Evolutionary conservation across 2,113 vertebrate species (phyloP).

Genomic region (Pygoscelis adeliae): DNA sequence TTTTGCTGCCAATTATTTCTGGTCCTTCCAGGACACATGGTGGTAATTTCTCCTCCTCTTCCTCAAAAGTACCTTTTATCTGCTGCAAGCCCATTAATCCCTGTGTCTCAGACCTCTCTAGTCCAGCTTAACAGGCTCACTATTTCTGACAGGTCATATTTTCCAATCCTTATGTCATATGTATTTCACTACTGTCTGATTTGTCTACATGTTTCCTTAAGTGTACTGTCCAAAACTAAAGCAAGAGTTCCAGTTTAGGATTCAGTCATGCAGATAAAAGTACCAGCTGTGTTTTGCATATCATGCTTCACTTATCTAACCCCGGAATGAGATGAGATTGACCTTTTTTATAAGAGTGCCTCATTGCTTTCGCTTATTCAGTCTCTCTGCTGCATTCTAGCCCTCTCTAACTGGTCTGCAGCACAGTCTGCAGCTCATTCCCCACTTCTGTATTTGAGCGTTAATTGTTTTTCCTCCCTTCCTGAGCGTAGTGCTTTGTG

Average conservation of each 20-base stretch:
- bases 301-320: not conserved
- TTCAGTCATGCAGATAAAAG: not conserved
- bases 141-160: not conserved
- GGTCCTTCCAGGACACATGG: not conserved
- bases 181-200: not conserved
- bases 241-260: not conserved
- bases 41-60: not conserved
- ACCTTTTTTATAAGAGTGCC: not conserved
- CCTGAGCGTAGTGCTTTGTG: not conserved
- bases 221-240: not conserved
- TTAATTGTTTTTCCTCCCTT: not conserved
- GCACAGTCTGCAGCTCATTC: not conserved
- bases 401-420: not conserved
- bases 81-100: not conserved
- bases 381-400: not conserved
- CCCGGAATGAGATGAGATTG: not conserved
- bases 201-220: not conserved
- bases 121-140: not conserved
- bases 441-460: not conserved
- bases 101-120: not conserved
- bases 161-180: not conserved
- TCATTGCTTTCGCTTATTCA: not conserved
- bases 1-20: conserved; percentile 34
- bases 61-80: not conserved
- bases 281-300: not conserved